These are phyloP conservation scores for Dipodomys spectabilis DNA, from an alignment of 2,113 vertebrate genomes.

Conservation along the genomic window DNA sequence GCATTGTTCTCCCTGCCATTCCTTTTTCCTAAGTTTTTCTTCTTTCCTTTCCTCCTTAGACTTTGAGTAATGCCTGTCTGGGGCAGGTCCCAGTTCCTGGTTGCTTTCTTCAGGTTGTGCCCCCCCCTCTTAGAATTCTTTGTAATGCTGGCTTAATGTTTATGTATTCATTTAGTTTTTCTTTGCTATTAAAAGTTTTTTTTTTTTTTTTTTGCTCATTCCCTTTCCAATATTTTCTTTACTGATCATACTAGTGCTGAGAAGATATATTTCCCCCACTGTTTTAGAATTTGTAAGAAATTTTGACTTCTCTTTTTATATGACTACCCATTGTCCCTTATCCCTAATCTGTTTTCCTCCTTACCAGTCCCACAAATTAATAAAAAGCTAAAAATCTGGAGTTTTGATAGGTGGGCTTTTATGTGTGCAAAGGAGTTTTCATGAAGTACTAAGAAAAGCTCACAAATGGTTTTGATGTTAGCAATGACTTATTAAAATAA, in stretches of 20 bases:
- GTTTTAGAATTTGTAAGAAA: not conserved
- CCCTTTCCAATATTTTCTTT: conserved; percentile 9
- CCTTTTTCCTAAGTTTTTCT: too few relatives aligned
- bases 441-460: conserved; percentile 48
- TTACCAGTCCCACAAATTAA: not conserved
- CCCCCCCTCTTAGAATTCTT: too few relatives aligned
- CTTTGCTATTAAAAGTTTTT: too few relatives aligned
- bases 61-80: too few relatives aligned
- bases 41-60: too few relatives aligned
- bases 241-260: not conserved
- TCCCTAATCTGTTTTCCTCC: not conserved
- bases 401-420: not conserved
- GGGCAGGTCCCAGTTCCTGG: too few relatives aligned
- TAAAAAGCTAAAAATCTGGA: not conserved
- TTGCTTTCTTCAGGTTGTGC: too few relatives aligned
- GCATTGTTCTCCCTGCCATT: too few relatives aligned
- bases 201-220: too few relatives aligned
- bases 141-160: too few relatives aligned
- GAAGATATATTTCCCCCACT: not conserved
- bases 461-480: conserved; percentile 17
- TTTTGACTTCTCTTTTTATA: not conserved
- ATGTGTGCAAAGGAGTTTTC: conserved; percentile 10
- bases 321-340: not conserved
- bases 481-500: conserved; percentile 39
- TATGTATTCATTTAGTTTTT: too few relatives aligned